Evolutionary conservation across 2,113 vertebrate genomes (phyloP).

Genomic region (Alouatta palliata): DNA sequence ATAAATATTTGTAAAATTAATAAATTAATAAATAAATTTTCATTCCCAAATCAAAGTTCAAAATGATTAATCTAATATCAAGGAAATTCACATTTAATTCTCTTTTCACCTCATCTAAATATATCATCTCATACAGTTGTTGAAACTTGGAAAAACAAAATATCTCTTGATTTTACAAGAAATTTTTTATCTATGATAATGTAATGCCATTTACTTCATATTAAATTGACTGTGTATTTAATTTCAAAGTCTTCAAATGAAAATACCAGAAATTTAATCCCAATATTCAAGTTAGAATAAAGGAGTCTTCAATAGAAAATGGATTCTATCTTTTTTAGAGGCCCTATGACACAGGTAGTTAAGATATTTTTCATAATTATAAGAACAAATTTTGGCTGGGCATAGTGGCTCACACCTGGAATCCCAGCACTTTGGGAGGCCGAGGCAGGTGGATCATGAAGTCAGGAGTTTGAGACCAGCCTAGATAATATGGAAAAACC

Average conservation of each 20-base stretch:
- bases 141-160: neutral
- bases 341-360: neutral
- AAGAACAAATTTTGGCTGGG: neutral
- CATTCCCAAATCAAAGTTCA: neutral
- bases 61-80: neutral
- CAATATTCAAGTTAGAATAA: neutral
- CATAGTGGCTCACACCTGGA: no score
- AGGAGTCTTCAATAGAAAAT: neutral
- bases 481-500: no score
- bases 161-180: neutral
- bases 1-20: neutral
- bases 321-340: neutral
- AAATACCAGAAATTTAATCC: neutral
- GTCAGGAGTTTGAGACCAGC: no score
- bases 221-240: neutral
- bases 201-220: neutral
- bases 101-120: neutral
- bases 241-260: neutral
- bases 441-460: no score
- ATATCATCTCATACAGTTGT: neutral
- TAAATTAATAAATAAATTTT: neutral
- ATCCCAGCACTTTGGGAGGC: no score
- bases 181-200: neutral
- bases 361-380: neutral
- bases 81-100: neutral